A percentile compares a stretch with the other conserved stretches of the same genome.
Evolutionary conservation across 2,888 invertebrate genomes (phyloP).

Genomic region (Schrankia costaestrigalis): DNA sequence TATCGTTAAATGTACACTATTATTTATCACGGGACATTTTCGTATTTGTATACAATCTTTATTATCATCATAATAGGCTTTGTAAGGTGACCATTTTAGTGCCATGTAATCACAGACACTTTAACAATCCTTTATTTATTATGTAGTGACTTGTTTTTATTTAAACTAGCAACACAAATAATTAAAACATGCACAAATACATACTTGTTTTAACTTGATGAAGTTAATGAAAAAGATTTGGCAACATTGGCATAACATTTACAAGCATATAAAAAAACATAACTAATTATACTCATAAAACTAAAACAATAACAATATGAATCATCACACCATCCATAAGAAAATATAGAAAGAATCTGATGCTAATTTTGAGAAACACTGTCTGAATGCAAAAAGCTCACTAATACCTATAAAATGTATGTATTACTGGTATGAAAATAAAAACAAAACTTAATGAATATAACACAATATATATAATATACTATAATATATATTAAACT

Average conservation of each 20-base stretch:
- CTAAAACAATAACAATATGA: constrained; percentile 31
- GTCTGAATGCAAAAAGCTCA: too few species aligned
- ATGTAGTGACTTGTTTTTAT: constrained; percentile 10
- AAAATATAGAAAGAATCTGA: constrained; percentile 22
- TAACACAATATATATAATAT: too few species aligned
- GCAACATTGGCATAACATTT: constrained; percentile 16
- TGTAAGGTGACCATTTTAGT: too few species aligned
- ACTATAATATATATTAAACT: too few species aligned
- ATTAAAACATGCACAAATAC: too few species aligned
- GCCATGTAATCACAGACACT: constrained; percentile 25
- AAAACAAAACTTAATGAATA: too few species aligned
- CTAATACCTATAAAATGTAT: too few species aligned
- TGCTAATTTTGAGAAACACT: constrained; percentile 26
- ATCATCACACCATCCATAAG: constrained; percentile 17
- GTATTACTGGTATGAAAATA: too few species aligned
- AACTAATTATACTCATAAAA: constrained; percentile 32
- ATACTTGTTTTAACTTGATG: too few species aligned
- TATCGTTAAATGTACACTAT: constrained; percentile 8
- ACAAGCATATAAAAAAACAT: constrained; percentile 18
- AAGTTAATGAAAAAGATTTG: too few species aligned
- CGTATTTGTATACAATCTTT: constrained; percentile 15
- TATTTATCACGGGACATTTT: constrained; percentile 11
- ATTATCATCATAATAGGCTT: too few species aligned
- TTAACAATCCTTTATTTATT: constrained; percentile 2
- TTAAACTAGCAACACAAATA: constrained; percentile 1